Evolutionary conservation across 2,797 vertebrate genomes (phyloP).

Genomic region (Astyanax mexicanus): DNA sequence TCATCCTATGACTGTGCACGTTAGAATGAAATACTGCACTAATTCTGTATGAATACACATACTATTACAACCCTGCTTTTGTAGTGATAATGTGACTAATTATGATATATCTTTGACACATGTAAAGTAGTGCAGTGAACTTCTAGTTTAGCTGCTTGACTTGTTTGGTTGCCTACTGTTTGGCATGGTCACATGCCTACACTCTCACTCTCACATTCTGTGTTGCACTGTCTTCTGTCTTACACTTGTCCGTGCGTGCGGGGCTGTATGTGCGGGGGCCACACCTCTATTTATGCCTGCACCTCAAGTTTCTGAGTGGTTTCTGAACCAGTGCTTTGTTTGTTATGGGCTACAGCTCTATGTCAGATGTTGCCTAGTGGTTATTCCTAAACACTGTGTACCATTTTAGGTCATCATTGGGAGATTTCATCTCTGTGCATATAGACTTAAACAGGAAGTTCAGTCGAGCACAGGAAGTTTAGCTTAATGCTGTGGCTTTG

Average conservation of each 20-base stretch:
- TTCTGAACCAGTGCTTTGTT: slow-evolving; percentile 7
- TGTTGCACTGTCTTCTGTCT: too few species aligned
- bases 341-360: background rate
- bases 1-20: too few species aligned
- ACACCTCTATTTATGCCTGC: background rate
- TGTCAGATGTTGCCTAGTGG: slow-evolving; percentile 7
- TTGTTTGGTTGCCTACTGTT: too few species aligned
- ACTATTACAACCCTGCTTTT: too few species aligned
- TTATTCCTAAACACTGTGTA: background rate
- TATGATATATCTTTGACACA: too few species aligned
- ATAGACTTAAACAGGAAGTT: slow-evolving; percentile 19
- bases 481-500: slow-evolving; percentile 31
- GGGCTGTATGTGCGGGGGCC: background rate
- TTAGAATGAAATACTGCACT: too few species aligned
- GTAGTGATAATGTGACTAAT: too few species aligned
- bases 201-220: too few species aligned
- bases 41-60: too few species aligned
- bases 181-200: slow-evolving; percentile 19
- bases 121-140: too few species aligned
- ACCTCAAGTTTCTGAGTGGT: background rate
- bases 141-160: too few species aligned
- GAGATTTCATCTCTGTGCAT: slow-evolving; percentile 25
- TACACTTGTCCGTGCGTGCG: background rate
- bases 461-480: slow-evolving; percentile 17
- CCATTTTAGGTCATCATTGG: slow-evolving; percentile 29